These are phyloP conservation scores for Rana temporaria DNA, from an alignment of 2,113 vertebrate genomes.

Conservation along the genomic window DNA sequence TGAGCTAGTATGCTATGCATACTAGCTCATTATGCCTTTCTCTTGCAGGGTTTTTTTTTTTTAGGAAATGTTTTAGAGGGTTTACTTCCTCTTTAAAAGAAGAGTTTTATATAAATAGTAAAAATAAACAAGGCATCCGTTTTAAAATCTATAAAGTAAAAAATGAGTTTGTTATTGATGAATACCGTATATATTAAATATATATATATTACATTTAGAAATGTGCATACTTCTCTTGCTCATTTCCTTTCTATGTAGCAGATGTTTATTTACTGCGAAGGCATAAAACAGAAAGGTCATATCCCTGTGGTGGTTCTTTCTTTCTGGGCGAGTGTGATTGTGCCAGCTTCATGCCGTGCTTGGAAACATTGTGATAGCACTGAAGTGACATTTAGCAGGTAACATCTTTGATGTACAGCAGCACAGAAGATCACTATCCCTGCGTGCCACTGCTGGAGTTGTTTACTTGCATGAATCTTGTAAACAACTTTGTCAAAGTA, in stretches of 20 bases:
- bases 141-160: no score
- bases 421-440: conserved; percentile 28
- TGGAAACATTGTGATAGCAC: conserved; percentile 49
- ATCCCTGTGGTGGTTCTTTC: conserved; percentile 30
- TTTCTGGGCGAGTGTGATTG: conserved; percentile 42
- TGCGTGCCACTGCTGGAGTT: conserved; percentile 31
- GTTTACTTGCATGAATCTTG: conserved; percentile 39
- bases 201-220: no score
- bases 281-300: conserved; percentile 39
- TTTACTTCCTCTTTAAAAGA: no score
- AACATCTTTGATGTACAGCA: conserved; percentile 43
- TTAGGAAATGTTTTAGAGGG: no score
- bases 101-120: no score
- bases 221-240: background rate
- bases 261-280: conserved; percentile 25
- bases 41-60: no score
- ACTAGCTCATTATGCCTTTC: no score
- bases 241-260: conserved; percentile 13
- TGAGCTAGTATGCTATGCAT: no score
- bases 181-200: background rate
- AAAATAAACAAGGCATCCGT: no score
- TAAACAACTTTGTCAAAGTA: conserved; percentile 24
- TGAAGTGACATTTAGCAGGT: conserved; percentile 50
- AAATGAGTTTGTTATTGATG: no score
- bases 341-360: conserved; percentile 46